These are phyloP conservation scores for Piaya cayana DNA, from an alignment of 2,113 vertebrate genomes.

Conservation along the genomic window DNA sequence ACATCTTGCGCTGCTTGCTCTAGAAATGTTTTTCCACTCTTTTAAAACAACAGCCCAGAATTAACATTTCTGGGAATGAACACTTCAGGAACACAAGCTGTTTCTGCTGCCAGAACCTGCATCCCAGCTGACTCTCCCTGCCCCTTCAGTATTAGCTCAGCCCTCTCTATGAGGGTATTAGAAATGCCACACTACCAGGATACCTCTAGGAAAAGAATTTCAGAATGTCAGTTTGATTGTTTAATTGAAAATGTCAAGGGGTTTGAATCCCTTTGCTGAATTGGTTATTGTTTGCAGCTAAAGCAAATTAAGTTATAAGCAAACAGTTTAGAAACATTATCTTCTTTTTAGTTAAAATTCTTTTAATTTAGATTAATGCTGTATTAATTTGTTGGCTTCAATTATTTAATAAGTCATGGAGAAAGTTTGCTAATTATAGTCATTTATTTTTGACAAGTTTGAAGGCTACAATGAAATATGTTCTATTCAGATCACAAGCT, in stretches of 20 bases:
- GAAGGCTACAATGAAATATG: not conserved
- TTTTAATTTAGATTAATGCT: not conserved
- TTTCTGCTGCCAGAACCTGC: not conserved
- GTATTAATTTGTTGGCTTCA: not conserved
- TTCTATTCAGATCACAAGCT: not conserved
- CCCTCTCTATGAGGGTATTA: not conserved
- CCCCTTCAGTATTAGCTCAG: not conserved
- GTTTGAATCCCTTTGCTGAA: not conserved
- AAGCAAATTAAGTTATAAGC: not conserved
- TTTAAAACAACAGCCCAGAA: not conserved
- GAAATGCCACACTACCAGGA: not conserved
- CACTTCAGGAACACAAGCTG: not conserved
- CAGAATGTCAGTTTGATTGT: not conserved
- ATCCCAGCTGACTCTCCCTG: not conserved
- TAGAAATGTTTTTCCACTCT: not conserved
- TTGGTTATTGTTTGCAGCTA: not conserved
- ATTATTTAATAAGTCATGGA: slow-evolving; percentile 2
- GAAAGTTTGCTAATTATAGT: not conserved
- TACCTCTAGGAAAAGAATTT: not conserved
- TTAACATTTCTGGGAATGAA: not conserved
- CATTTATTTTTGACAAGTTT: not conserved
- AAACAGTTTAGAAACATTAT: not conserved
- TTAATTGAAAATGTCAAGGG: not conserved
- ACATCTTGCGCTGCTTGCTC: not conserved
- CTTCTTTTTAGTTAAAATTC: not conserved